These are phyloP conservation scores for Enteromius treurensis DNA, from an alignment of 2,797 vertebrate species.

Conservation along the genomic window DNA sequence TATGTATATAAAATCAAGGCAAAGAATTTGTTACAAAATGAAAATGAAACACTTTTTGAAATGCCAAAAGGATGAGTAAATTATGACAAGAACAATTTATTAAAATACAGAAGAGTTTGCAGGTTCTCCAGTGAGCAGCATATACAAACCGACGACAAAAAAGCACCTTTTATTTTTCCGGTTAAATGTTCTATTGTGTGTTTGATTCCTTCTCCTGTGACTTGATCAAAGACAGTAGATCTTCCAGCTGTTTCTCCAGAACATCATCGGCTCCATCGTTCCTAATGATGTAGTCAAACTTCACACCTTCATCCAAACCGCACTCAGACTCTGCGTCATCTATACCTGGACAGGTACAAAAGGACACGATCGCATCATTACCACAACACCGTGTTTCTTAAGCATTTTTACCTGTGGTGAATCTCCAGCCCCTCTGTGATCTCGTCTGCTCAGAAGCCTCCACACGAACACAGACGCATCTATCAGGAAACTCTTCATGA, in stretches of 20 bases:
- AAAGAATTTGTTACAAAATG: neutral
- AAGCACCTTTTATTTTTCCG: neutral
- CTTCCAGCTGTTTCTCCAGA: constrained; percentile 79
- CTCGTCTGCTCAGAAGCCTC: constrained; percentile 81
- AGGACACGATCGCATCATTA: neutral
- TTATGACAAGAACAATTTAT: neutral
- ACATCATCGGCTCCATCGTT: constrained; percentile 75
- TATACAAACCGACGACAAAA: neutral
- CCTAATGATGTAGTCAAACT: constrained; percentile 84
- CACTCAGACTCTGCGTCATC: constrained; percentile 91
- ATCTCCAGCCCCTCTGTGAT: constrained; percentile 84
- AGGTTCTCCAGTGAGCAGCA: neutral
- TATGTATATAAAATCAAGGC: neutral
- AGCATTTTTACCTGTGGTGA: constrained; percentile 74
- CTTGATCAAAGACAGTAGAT: constrained; percentile 67
- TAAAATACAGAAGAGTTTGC: neutral
- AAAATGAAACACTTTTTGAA: neutral
- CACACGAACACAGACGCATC: constrained; percentile 78
- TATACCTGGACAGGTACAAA: constrained; percentile 74
- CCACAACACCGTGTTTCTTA: neutral
- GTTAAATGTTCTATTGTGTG: constrained; percentile 3
- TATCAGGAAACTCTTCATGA: constrained; percentile 69
- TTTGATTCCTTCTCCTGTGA: constrained; percentile 1
- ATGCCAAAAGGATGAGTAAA: neutral
- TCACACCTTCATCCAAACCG: constrained; percentile 83